Conservation (phyloP, 2,113 vertebrate species). For the Brachionichthys hirsutus region DNA sequence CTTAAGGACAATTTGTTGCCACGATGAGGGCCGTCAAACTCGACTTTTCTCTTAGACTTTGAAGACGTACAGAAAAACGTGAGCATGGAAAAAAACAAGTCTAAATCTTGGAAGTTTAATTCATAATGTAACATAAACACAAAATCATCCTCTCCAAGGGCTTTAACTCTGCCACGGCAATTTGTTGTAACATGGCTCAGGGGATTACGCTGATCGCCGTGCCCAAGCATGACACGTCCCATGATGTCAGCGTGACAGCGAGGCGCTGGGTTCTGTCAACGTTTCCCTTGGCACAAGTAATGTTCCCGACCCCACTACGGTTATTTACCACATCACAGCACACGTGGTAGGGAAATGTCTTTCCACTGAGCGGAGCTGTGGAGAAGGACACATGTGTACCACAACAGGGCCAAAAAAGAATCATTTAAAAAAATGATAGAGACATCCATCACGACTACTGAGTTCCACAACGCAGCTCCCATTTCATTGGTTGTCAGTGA, state of each 20-base stretch:
- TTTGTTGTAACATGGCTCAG: slow-evolving; percentile 23
- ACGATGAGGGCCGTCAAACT: not conserved
- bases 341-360: slow-evolving; percentile 53
- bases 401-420: slow-evolving; percentile 42
- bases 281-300: slow-evolving; percentile 66
- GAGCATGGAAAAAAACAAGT: not conserved
- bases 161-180: slow-evolving; percentile 6
- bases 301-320: slow-evolving; percentile 40
- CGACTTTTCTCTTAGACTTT: not conserved
- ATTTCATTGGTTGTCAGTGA: slow-evolving; percentile 54
- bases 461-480: slow-evolving; percentile 35
- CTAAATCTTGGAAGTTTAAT: not conserved
- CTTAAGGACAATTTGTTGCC: slow-evolving; percentile 4
- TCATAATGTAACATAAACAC: slow-evolving; percentile 13
- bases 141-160: slow-evolving; percentile 11
- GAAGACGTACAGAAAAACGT: slow-evolving; percentile 6
- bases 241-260: slow-evolving; percentile 67
- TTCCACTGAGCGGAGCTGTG: slow-evolving; percentile 52
- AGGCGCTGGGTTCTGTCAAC: slow-evolving; percentile 62
- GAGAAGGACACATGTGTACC: slow-evolving; percentile 30
- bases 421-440: slow-evolving; percentile 44
- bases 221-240: slow-evolving; percentile 50
- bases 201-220: slow-evolving; percentile 9
- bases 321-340: slow-evolving; percentile 56
- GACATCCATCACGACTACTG: slow-evolving; percentile 56